A percentile compares a stretch with the other conserved stretches of the same genome.
These are phyloP conservation scores for Campoplex capitator DNA, from an alignment of 2,888 invertebrate species.

Conservation along the genomic window DNA sequence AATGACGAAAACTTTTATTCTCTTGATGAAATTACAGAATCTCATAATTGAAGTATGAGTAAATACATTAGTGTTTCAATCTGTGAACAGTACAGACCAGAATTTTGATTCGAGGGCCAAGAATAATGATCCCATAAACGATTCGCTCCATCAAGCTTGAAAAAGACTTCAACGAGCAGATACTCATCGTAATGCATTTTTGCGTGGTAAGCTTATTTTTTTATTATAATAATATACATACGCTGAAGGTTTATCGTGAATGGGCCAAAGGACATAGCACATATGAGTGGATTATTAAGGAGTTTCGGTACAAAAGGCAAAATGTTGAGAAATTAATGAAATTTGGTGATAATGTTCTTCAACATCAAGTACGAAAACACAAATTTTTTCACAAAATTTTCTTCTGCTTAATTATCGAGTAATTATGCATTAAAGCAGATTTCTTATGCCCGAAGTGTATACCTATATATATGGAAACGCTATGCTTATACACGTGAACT, in stretches of 20 bases:
- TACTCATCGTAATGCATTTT: slow-evolving; percentile 66
- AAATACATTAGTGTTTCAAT: neutral
- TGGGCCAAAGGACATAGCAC: neutral
- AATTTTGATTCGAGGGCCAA: neutral
- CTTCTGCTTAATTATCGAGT: no score
- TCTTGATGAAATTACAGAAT: neutral
- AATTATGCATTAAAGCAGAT: no score
- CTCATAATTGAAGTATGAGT: neutral
- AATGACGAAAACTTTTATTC: neutral
- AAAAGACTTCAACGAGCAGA: slow-evolving; percentile 64
- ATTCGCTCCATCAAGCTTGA: slow-evolving; percentile 47
- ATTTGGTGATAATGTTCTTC: no score
- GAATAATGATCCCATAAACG: slow-evolving; percentile 63
- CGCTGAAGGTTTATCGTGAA: slow-evolving; percentile 21
- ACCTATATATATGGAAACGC: no score
- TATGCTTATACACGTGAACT: no score
- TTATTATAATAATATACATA: slow-evolving; percentile 39
- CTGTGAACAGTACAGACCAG: neutral
- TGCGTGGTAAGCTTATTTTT: slow-evolving; percentile 58
- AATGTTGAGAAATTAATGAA: no score
- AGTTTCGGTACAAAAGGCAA: neutral
- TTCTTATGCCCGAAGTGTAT: no score
- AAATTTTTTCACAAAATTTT: no score
- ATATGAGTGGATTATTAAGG: neutral
- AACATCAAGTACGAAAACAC: no score